Base-by-base conservation (phyloP, 2,888 invertebrate genomes). In the Prostheceraeus crozeri region DNA sequence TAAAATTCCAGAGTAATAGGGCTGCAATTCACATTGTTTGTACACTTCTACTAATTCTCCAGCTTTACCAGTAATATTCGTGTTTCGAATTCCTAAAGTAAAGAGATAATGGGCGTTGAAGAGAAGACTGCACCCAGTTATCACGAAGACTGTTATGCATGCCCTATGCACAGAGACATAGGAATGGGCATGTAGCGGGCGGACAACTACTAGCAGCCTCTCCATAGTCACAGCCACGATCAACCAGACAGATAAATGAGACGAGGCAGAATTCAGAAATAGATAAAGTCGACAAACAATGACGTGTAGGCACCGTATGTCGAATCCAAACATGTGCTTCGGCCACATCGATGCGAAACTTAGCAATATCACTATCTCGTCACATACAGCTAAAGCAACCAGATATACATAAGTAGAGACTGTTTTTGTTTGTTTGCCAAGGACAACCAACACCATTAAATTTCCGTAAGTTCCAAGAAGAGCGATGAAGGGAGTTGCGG, bases 351-450 rank as follows among this genome's bases (percentile, higher is more conserved):
- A 23, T 14, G 35, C 35, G 8, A 52, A 21, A 19, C 55, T 35
- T 23, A 33, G 11, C 3, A 35, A 6, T 2, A 55, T 21, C 14
- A 55, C 55, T 3, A 52, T 55, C 25, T 55, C 35, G 25, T 55
- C 55, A 35, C 35, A 35, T 21, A 55, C 25, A 11, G 55, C 55
- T 23, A 55, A 33, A 14, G 55, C 31, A 19, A 55, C 36, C 19
- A 55, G 40, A 36, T 55, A 55, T 11, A 55, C 40, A 33, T 55
- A 55, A 14, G 55, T 55, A 16, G 55, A 55, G 35, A 55, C 36
- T n/a, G 35, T 23, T 23, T 36, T 4, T 23, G 55, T 36, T 14
- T 55, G 55, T 33, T 35, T n/a, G 25, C 36, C 35, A 2, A 55
- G 19, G 3, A 55, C 55, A 55, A 55, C 35, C 14, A 35, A 36